Conservation (phyloP, 2,113 vertebrate genomes). For the Psephotus haematonotus region DNA sequence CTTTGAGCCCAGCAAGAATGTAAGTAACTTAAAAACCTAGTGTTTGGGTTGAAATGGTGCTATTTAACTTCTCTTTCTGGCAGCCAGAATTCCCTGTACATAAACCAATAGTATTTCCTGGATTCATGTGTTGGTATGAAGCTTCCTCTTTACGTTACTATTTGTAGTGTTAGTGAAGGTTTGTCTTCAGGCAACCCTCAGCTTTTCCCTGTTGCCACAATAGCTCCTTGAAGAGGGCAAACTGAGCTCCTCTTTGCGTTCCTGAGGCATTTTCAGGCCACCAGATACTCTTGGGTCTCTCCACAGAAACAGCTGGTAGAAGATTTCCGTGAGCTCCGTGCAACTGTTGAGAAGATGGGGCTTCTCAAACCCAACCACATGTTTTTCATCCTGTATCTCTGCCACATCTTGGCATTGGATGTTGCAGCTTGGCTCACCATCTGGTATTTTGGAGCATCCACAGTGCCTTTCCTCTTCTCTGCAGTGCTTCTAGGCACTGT, state of each 20-base stretch:
- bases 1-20: constrained; percentile 81
- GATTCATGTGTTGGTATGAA: background rate
- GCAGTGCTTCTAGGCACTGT: constrained; percentile 74
- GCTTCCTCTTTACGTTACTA: background rate
- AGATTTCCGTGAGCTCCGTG: constrained; percentile 80
- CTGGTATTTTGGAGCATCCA: constrained; percentile 76
- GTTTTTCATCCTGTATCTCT: constrained; percentile 76
- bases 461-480: constrained; percentile 69
- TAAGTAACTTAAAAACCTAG: constrained; percentile 47
- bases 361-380: constrained; percentile 69
- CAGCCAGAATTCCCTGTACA: background rate
- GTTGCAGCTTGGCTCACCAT: constrained; percentile 76
- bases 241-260: accelerated
- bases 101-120: background rate
- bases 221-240: background rate
- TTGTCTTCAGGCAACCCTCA: background rate
- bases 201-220: background rate
- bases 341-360: constrained; percentile 74
- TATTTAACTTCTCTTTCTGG: background rate
- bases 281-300: background rate
- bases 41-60: background rate
- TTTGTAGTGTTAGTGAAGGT: background rate
- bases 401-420: constrained; percentile 80
- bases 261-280: background rate
- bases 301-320: constrained; percentile 71